A percentile compares a stretch with the other conserved stretches of the same genome.
Evolutionary conservation across 2,888 invertebrate species (phyloP).

Genomic region (Ditylenchus weischeri): DNA sequence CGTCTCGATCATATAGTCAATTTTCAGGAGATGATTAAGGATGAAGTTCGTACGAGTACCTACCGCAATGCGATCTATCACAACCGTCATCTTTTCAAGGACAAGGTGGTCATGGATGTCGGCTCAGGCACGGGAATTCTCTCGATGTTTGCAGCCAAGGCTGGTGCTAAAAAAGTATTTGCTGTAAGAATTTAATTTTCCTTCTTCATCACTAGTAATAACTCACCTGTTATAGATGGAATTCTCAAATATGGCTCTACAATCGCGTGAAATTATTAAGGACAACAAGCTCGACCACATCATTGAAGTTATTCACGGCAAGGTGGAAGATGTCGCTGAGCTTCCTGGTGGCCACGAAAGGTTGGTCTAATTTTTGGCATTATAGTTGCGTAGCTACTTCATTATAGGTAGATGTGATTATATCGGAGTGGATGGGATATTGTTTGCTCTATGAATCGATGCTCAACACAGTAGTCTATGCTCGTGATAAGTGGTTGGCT

Average conservation of each 20-base stretch:
- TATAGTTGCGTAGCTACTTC: no score
- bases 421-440: conserved; percentile 79
- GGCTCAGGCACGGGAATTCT: conserved; percentile 98
- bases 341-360: conserved; percentile 79
- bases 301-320: conserved; percentile 64
- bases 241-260: conserved; percentile 96
- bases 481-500: conserved; percentile 91
- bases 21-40: conserved; percentile 91
- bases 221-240: conserved; percentile 69
- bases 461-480: conserved; percentile 97
- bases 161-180: conserved; percentile 88
- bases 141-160: conserved; percentile 99
- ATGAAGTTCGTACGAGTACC: conserved; percentile 94
- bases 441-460: conserved; percentile 97
- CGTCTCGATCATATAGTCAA: background rate
- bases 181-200: conserved; percentile 65
- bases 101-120: conserved; percentile 87
- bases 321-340: conserved; percentile 80
- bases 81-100: conserved; percentile 92
- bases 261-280: conserved; percentile 89
- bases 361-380: conserved; percentile 23
- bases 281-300: conserved; percentile 63
- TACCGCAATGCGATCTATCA: conserved; percentile 99
- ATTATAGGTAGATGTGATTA: conserved; percentile 78
- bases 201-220: conserved; percentile 10